These are phyloP conservation scores for Amphibalanus amphitrite DNA, from an alignment of 1,140 invertebrate species.

Conservation along the genomic window DNA sequence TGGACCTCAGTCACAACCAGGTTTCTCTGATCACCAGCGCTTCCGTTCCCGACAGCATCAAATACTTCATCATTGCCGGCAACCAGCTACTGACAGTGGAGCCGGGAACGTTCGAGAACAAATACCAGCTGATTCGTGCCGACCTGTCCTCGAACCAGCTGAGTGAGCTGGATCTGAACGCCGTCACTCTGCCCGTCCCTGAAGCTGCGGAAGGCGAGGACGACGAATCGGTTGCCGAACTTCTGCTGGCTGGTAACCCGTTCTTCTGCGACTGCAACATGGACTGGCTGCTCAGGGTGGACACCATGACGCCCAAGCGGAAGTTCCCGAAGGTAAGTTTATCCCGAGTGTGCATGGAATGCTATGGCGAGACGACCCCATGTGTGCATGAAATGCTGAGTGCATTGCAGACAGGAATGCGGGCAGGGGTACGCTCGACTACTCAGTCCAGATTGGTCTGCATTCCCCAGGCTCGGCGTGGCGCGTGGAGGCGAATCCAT, in stretches of 20 bases:
- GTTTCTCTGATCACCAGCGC: conserved; percentile 40
- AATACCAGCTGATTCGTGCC: conserved; percentile 59
- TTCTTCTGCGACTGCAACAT: conserved; percentile 51
- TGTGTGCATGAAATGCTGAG: no score
- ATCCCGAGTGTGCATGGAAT: no score
- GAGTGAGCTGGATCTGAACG: conserved; percentile 51
- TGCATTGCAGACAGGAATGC: no score
- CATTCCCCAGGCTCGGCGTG: no score
- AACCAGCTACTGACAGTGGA: conserved; percentile 54
- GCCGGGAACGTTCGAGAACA: conserved; percentile 57
- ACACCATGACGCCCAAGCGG: conserved; percentile 39
- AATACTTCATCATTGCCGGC: conserved; percentile 60
- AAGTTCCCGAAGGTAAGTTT: conserved; percentile 56
- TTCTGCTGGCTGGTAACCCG: conserved; percentile 72
- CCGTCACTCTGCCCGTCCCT: background rate
- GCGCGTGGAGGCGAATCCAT: no score
- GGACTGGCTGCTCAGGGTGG: conserved; percentile 70
- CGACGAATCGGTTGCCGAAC: conserved; percentile 41
- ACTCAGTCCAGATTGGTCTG: no score
- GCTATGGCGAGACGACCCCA: no score
- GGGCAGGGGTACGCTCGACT: no score
- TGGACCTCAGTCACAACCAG: conserved; percentile 68
- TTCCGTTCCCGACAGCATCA: conserved; percentile 55
- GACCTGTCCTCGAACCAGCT: conserved; percentile 74
- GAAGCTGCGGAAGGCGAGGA: background rate